Evolutionary conservation across 2,113 vertebrate genomes (phyloP).

Genomic region (Peromyscus maniculatus): DNA sequence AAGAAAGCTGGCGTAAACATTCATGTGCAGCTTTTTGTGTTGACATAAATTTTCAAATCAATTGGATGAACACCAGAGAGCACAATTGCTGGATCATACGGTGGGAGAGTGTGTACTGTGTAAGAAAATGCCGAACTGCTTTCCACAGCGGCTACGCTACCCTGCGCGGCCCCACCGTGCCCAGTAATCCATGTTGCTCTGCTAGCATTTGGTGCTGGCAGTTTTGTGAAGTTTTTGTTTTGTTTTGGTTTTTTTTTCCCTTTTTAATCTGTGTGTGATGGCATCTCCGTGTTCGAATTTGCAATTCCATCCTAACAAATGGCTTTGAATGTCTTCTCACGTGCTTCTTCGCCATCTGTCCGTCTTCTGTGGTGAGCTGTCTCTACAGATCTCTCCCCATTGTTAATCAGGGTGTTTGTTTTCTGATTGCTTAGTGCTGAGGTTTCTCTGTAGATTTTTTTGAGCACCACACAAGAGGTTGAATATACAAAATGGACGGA

Average conservation of each 20-base stretch:
- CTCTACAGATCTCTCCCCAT: not conserved
- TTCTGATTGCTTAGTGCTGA: not conserved
- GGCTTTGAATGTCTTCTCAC: not conserved
- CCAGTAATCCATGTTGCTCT: fast-evolving
- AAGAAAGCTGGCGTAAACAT: not conserved
- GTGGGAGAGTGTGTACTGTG: not conserved
- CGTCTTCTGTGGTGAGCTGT: not conserved
- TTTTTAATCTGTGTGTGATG: not conserved
- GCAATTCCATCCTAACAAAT: not conserved
- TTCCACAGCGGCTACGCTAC: not conserved
- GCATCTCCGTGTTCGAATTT: conserved; percentile 10
- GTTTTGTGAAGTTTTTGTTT: not conserved
- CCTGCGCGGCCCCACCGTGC: fast-evolving
- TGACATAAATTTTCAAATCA: not conserved
- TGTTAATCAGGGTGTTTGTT: conserved; percentile 46
- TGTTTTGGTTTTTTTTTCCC: not conserved
- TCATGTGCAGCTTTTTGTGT: not conserved
- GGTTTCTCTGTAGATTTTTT: not conserved
- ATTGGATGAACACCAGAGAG: not conserved
- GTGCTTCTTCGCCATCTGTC: conserved; percentile 16
- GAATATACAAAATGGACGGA: not conserved
- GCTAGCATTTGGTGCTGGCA: not conserved
- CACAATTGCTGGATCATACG: too few species aligned
- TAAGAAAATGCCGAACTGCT: not conserved
- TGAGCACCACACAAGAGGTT: not conserved